These are phyloP conservation scores for Actinia tenebrosa DNA, from an alignment of 64 coral and sea anemone species.

Conservation along the genomic window DNA sequence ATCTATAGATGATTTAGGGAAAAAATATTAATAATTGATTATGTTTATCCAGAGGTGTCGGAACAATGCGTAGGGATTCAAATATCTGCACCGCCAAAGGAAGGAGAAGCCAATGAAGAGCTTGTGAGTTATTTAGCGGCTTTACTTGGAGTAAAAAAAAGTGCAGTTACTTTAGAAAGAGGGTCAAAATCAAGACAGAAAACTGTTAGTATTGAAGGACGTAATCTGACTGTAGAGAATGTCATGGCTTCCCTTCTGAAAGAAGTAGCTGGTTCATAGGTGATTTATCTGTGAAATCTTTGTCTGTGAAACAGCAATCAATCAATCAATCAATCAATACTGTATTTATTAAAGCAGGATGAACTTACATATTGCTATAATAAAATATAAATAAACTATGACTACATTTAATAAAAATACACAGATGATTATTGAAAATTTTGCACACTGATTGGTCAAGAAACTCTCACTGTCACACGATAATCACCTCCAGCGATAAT, in stretches of 20 bases:
- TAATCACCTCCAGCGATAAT: too few species aligned
- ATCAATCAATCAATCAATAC: too few species aligned
- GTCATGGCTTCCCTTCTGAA: conserved; percentile 40
- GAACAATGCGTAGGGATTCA: conserved; percentile 37
- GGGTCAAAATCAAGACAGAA: conserved; percentile 58
- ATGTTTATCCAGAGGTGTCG: conserved; percentile 34
- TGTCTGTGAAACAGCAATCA: too few species aligned
- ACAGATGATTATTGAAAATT: too few species aligned
- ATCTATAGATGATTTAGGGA: neutral
- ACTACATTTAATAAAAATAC: too few species aligned
- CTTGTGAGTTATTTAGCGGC: conserved; percentile 40
- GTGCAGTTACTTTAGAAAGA: conserved; percentile 50
- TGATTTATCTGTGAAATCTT: too few species aligned
- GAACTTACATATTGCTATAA: too few species aligned
- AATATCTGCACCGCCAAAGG: conserved; percentile 39
- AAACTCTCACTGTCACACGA: too few species aligned
- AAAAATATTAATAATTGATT: neutral
- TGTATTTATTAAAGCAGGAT: too few species aligned
- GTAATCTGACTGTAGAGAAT: conserved; percentile 27
- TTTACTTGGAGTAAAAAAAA: conserved; percentile 44
- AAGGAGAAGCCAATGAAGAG: conserved; percentile 50
- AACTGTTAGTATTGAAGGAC: conserved; percentile 19
- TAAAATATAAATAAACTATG: too few species aligned
- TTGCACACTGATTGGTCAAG: too few species aligned
- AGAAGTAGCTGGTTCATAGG: neutral